A percentile compares a stretch with the other conserved stretches of the same genome.
Evolutionary conservation across 2,797 vertebrate species (phyloP).

Genomic region (Anas capensis): DNA sequence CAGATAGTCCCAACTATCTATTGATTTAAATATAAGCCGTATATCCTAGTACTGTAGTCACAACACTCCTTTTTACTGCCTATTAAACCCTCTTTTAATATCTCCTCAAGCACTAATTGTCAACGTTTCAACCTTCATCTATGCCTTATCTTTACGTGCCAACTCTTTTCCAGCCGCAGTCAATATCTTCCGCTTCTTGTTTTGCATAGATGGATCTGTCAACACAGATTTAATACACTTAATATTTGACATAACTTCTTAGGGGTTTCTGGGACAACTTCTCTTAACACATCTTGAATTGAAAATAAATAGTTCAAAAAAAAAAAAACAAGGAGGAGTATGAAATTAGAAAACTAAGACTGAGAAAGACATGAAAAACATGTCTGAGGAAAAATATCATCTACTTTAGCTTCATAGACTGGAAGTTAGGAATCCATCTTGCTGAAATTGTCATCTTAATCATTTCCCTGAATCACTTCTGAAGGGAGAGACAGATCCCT

Average conservation of each 20-base stretch:
- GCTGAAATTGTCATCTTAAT: neutral
- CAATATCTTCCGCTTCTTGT: neutral
- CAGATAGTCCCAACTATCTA: neutral
- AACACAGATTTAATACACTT: neutral
- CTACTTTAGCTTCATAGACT: neutral
- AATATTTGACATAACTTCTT: constrained; percentile 5
- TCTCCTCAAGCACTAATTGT: neutral
- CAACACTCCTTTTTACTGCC: neutral
- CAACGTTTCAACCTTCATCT: neutral
- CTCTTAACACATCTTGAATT: neutral
- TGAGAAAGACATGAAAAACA: neutral
- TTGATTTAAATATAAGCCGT: neutral
- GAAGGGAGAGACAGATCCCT: neutral
- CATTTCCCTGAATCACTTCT: neutral
- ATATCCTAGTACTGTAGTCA: rapidly evolving
- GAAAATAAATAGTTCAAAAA: constrained; percentile 30
- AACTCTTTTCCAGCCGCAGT: neutral
- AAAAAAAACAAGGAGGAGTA: neutral
- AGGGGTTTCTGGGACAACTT: neutral
- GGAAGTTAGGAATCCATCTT: neutral
- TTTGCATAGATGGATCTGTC: constrained; percentile 14
- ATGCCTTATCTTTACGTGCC: neutral
- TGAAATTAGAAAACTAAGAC: neutral
- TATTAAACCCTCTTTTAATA: neutral
- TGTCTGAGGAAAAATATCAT: neutral